Evolutionary conservation across 2,797 vertebrate species (phyloP), one percentile per base, ranked within the genome.

Genomic region (Dromococcyx pavoninus): DNA sequence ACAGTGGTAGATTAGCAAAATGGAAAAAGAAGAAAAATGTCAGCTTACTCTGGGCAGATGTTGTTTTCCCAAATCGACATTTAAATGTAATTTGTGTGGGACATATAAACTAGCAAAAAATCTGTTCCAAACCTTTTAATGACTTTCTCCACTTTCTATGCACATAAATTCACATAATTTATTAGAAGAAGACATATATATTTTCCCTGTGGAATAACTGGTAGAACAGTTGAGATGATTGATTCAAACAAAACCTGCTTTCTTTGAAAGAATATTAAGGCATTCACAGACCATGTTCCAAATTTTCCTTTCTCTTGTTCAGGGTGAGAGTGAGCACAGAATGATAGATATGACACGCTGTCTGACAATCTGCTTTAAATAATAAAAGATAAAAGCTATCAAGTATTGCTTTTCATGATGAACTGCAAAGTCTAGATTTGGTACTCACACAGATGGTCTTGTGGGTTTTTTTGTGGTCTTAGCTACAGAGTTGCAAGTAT

Each of bases 181-280:
- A 86, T 72, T 70, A 89, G 83, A 90, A 62, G 51, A 83, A 43
- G 69, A 88, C 2, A 5, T 58, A 93, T 67, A 86, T 84, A 86
- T 90, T 82, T 90, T 84, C 83, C 77, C 76, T 1, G 3, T 82
- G 66, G 89, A 88, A 50, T 91, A 78, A 37, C 30, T 79, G 96
- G 85, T 88, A 90, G 13, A 77, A 80, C 39, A 44, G n/a, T 56
- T 62, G 64, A 89, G 48, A 70, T 37, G 48, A 70, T 37, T 64
- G 86, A 91, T 61, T 94, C 66, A 88, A 94, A 95, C 76, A 94
- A 93, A 89, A 62, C 69, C 43, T 51, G 53, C 69, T 92, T 97
- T 91, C 96, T 96, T 96, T 98, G 93, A 93, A 92, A 84, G 83
- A 48, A 78, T 71, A 83, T 89, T 89, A 88, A 95, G 95, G 80